phyloP scores from a whole-genome alignment of 2,113 vertebrate genomes.

The human (Homo sapiens) region DNA sequence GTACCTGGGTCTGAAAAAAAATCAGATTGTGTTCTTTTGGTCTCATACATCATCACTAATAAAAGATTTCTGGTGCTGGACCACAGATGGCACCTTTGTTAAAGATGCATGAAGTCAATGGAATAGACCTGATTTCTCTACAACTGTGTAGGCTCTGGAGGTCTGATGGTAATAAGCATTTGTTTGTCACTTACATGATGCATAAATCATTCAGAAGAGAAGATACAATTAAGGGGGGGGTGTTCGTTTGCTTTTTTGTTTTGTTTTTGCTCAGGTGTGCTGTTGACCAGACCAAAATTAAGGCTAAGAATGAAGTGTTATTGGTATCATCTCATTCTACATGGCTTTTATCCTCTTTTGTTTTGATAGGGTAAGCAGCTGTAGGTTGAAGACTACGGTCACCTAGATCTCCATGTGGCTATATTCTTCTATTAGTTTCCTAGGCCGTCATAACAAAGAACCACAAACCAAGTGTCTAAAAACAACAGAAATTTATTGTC shows the following conservation, averaged over 20 bases:
- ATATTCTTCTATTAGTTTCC: not conserved
- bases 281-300: not conserved
- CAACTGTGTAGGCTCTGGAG: not conserved
- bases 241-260: not conserved
- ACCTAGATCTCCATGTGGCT: not conserved
- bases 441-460: not conserved
- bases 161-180: slow-evolving; percentile 49
- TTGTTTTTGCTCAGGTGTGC: not conserved
- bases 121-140: slow-evolving; percentile 42
- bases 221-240: not conserved
- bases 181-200: slow-evolving; percentile 28
- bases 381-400: not conserved
- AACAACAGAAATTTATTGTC: not conserved
- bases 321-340: not conserved
- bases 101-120: slow-evolving; percentile 72
- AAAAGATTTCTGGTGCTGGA: slow-evolving; percentile 60
- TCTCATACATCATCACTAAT: slow-evolving; percentile 64
- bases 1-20: slow-evolving; percentile 39
- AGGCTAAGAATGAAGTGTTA: not conserved
- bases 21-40: slow-evolving; percentile 72
- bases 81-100: slow-evolving; percentile 67
- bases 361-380: not conserved
- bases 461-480: not conserved
- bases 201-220: slow-evolving; percentile 35
- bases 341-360: not conserved